A percentile compares a stretch with the other conserved stretches of the same genome.
Conservation (phyloP, 2,797 vertebrate genomes). For the Harpagifer antarcticus region DNA sequence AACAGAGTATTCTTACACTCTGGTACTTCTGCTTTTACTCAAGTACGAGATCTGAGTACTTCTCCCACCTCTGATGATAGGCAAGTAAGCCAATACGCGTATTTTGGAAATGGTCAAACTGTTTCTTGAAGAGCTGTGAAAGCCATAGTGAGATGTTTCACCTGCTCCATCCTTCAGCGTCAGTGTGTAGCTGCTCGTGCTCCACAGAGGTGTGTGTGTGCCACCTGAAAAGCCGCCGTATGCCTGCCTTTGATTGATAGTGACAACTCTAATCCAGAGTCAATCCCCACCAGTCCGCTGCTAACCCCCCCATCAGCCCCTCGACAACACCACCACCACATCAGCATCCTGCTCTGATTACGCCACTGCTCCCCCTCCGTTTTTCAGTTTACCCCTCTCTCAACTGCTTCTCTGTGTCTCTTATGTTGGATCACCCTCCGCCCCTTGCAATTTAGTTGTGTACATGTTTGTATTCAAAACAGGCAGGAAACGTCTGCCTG, state of each 20-base stretch:
- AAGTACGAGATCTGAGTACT: too few species aligned
- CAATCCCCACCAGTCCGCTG: constrained; percentile 44
- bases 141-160: background rate
- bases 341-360: constrained; percentile 15
- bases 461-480: constrained; percentile 51
- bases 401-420: background rate
- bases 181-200: background rate
- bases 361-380: background rate
- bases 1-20: too few species aligned
- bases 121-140: background rate
- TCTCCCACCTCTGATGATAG: too few species aligned
- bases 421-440: constrained; percentile 23
- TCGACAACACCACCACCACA: constrained; percentile 33
- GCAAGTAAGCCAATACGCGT: too few species aligned
- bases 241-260: constrained; percentile 56
- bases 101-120: background rate
- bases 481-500: constrained; percentile 55
- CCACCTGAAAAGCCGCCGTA: constrained; percentile 68
- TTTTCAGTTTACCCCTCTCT: constrained; percentile 33
- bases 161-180: background rate
- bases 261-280: constrained; percentile 67
- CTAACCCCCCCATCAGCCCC: constrained; percentile 39
- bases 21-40: too few species aligned
- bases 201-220: constrained; percentile 54
- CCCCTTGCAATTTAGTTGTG: constrained; percentile 22